phyloP scores from a whole-genome alignment of 1,140 invertebrate genomes.

The Drosophila kurseongensis region DNA sequence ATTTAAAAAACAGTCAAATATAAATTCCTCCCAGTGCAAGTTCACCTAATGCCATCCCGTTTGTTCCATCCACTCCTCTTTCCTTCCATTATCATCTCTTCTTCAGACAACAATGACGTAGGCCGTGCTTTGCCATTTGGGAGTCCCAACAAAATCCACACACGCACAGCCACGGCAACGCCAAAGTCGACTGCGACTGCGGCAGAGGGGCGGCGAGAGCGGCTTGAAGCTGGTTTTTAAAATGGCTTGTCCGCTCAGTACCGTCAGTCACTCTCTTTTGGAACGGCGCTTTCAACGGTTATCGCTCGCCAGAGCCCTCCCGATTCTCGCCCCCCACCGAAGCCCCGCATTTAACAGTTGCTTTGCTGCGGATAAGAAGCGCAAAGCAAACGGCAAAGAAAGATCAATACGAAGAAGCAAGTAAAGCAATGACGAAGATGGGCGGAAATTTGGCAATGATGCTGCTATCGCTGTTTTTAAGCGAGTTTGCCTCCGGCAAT shows the following conservation, averaged over 20 bases:
- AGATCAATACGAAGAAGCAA: constrained; percentile 23
- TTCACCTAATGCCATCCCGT: background rate
- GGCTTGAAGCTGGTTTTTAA: constrained; percentile 74
- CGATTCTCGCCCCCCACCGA: constrained; percentile 9
- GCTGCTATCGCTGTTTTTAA: constrained; percentile 33
- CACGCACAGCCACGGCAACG: constrained; percentile 3
- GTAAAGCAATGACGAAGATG: constrained; percentile 48
- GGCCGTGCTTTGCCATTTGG: constrained; percentile 17
- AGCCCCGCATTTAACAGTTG: constrained; percentile 45
- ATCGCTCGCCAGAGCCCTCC: constrained; percentile 17
- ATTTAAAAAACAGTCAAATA: no score
- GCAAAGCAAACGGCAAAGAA: constrained; percentile 33
- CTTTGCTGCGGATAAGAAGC: constrained; percentile 38
- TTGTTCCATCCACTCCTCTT: background rate
- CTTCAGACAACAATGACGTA: constrained; percentile 28
- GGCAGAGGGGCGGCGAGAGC: constrained; percentile 8
- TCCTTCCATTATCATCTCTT: background rate
- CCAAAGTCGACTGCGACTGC: constrained; percentile 6
- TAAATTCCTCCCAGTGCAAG: constrained; percentile 2
- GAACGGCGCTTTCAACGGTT: constrained; percentile 65
- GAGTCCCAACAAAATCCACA: constrained; percentile 54
- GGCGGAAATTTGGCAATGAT: constrained; percentile 35
- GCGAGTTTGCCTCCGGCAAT: constrained; percentile 9
- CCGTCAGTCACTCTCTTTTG: constrained; percentile 72
- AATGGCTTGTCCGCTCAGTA: constrained; percentile 44